These are phyloP conservation scores for Macroteleia sp. DNA, from an alignment of 2,888 invertebrate genomes.

Conservation along the genomic window DNA sequence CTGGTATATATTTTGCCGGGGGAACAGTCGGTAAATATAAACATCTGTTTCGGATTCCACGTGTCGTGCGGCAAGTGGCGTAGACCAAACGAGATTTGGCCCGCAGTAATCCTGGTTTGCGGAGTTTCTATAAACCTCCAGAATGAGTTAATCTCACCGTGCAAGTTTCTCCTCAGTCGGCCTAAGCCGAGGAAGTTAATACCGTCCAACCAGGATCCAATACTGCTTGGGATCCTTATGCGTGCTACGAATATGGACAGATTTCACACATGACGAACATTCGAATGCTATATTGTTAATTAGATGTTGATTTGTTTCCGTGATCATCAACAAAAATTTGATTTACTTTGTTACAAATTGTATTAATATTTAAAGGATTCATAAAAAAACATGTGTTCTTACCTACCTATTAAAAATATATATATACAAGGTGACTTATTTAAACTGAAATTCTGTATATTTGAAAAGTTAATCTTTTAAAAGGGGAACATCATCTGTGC, in stretches of 20 bases:
- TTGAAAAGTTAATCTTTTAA: too few relatives aligned
- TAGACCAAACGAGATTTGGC: slow-evolving; percentile 72
- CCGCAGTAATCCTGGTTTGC: slow-evolving; percentile 74
- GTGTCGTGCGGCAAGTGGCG: slow-evolving; percentile 69
- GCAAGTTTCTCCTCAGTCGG: slow-evolving; percentile 71
- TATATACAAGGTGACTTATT: too few relatives aligned
- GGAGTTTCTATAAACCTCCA: slow-evolving; percentile 74
- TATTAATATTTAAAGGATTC: too few relatives aligned
- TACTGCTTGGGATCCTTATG: slow-evolving; percentile 46
- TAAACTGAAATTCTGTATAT: too few relatives aligned
- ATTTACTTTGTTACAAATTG: too few relatives aligned
- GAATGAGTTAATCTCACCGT: slow-evolving; percentile 78
- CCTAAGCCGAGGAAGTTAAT: slow-evolving; percentile 77
- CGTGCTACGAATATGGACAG: slow-evolving; percentile 51
- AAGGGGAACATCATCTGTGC: too few relatives aligned
- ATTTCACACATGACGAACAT: too few relatives aligned
- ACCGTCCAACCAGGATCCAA: slow-evolving; percentile 65
- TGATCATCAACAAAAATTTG: too few relatives aligned
- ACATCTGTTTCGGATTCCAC: slow-evolving; percentile 78
- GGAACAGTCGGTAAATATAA: slow-evolving; percentile 73
- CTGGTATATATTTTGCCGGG: slow-evolving; percentile 33
- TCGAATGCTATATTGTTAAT: too few relatives aligned
- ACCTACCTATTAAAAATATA: too few relatives aligned
- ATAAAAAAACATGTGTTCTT: too few relatives aligned
- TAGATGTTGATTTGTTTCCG: too few relatives aligned